Evolutionary conservation across 2,797 vertebrate genomes (phyloP), one percentile per base, ranked within the genome.

Genomic region (Aplochiton taeniatus): DNA sequence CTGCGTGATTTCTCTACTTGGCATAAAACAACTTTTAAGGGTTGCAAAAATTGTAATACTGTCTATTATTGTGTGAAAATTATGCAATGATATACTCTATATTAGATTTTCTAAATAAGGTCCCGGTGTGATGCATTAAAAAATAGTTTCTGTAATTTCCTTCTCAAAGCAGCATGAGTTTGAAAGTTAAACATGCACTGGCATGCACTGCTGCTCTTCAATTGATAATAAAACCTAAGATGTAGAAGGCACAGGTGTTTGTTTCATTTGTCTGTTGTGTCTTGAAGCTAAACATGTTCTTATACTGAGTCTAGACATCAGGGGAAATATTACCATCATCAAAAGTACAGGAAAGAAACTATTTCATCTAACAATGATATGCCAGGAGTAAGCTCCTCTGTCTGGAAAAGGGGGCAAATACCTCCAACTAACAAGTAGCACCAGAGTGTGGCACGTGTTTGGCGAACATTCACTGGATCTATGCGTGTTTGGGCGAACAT

Each of bases 181-280:
- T 18, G 12, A 43, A 57, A 75, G 73, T 11, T 48, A 2, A 14
- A 11, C 46, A 50, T 43, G 55, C 45, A n/a, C 52, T 61, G 31
- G 31, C 31, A 31, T 31, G 44, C 43, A 7, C 50, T 19, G 46
- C 44, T 68, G 64, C 63, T 0, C 42, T 65, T 57, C 57, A 68
- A 31, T 59, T 48, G 67, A 68, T 48, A 60, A 41, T 44, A 74
- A 48, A 74, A 50, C 77, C 4, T 9, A 77, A 60, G 74, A 81
- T 63, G 68, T 46, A 63, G 79, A 89, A 89, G 89, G 87, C 89
- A 89, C 87, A 78, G 74, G 76, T 85, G 68, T 70, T 74, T 85
- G 68, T 70, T 74, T 78, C 62, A 31, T 31, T 31, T 31, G 31
- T 31, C 69, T 80, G 76, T 83, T 68, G 72, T 61, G 69, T 81